Evolutionary conservation across 2,888 invertebrate genomes (phyloP).

Genomic region (Hemithea aestivaria): DNA sequence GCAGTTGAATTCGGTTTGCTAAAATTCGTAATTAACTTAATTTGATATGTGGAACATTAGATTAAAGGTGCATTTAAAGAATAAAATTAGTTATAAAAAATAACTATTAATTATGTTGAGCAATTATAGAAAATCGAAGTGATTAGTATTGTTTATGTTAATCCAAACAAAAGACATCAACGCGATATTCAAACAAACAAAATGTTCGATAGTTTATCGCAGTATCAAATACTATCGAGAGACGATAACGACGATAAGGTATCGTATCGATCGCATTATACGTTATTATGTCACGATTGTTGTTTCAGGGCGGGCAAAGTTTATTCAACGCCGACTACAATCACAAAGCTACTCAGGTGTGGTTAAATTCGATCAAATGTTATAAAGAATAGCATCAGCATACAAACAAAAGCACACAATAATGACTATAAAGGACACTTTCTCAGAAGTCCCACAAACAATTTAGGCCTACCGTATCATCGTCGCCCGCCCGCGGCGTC

Average conservation of each 20-base stretch:
- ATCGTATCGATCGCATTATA: constrained; percentile 61
- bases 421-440: constrained; percentile 64
- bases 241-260: constrained; percentile 52
- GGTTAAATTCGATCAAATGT: constrained; percentile 17
- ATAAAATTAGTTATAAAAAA: too few relatives aligned
- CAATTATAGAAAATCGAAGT: constrained; percentile 1
- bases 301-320: constrained; percentile 48
- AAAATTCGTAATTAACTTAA: too few relatives aligned
- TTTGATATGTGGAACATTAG: too few relatives aligned
- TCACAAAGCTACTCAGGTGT: too few relatives aligned
- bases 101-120: constrained; percentile 1
- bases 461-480: constrained; percentile 59
- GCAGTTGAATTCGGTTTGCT: too few relatives aligned
- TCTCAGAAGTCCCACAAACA: constrained; percentile 53
- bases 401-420: constrained; percentile 45
- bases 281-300: constrained; percentile 47
- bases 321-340: constrained; percentile 13
- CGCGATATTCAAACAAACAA: constrained; percentile 54
- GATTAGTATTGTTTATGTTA: constrained; percentile 26
- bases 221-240: constrained; percentile 40
- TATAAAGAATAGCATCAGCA: constrained; percentile 42
- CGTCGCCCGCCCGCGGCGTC: constrained; percentile 49
- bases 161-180: constrained; percentile 68
- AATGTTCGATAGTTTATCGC: constrained; percentile 42
- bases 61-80: too few relatives aligned